Evolutionary conservation across 2,888 invertebrate species (phyloP), one percentile per base, ranked within the genome.

Genomic region (Lathronympha strigana): DNA sequence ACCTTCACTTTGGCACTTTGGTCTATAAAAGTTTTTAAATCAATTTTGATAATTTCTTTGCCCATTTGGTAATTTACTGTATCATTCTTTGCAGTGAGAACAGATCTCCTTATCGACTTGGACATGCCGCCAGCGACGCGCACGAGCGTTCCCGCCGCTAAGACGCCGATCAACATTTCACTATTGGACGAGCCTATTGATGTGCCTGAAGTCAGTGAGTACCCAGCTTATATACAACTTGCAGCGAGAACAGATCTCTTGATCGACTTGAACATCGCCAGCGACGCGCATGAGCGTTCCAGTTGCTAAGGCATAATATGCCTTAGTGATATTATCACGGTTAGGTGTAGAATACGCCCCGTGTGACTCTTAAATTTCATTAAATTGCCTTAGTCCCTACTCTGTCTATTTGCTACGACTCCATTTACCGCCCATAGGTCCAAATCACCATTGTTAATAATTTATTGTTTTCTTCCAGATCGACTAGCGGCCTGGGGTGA

Each of bases 51-150:
- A n/a, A n/a, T n/a, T n/a, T n/a, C n/a, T n/a, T n/a, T n/a, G n/a
- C n/a, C n/a, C n/a, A n/a, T n/a, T n/a, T n/a, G n/a, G n/a, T n/a
- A n/a, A n/a, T n/a, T 17, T 19, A 11, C 5, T 23, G 1, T 4
- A 4, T 43, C 31, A 17, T 61, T 60, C 25, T 51, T 61, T 86
- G 19, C 83, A 90, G 89, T 89, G 3, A 85, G 83, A 76, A 96
- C 97, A 86, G 96, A 94, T 62, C 93, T 95, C 67, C 83, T 97
- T n/a, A 96, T 97, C 47, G 97, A 97, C 79, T 90, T 97, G 69
- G 90, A 91, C 57, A 72, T 77, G 93, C 96, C 68, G 89, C 95
- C 54, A 92, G 94, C 74, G 84, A 93, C 80, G 2, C 79, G 78
- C 60, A 66, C 73, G 28, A 76, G 76, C 17, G 73, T 81, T 4